Conservation (phyloP, 2,797 vertebrate species). For the Tamandua tetradactyla region DNA sequence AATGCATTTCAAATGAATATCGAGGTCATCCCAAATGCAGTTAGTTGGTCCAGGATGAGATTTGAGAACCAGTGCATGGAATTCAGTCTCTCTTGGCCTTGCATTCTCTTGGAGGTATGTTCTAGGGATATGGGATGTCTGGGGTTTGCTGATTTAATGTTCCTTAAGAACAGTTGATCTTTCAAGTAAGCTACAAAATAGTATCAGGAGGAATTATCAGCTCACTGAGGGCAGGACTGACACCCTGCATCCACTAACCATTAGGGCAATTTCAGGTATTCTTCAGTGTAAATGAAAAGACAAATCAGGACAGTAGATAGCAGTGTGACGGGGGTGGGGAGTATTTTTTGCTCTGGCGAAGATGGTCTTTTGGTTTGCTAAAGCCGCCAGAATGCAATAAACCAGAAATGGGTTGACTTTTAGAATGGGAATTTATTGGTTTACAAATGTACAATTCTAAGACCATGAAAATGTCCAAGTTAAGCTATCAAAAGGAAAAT, state of each 20-base stretch:
- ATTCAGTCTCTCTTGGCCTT: not conserved
- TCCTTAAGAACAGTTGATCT: not conserved
- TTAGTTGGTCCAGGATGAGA: not conserved
- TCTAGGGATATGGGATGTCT: not conserved
- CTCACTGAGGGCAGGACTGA: not conserved
- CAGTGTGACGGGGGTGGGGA: not conserved
- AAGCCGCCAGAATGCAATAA: too few relatives aligned
- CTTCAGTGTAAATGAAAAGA: not conserved
- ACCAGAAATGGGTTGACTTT: too few relatives aligned
- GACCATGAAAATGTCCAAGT: too few relatives aligned
- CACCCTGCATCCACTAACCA: too few relatives aligned
- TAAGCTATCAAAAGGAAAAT: too few relatives aligned
- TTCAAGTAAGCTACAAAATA: not conserved
- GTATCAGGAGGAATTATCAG: not conserved
- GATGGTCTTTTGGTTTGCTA: too few relatives aligned
- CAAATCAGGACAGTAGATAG: not conserved
- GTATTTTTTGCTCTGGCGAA: too few relatives aligned
- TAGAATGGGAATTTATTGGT: too few relatives aligned
- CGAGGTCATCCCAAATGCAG: not conserved
- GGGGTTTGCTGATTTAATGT: not conserved
- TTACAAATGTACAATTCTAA: too few relatives aligned
- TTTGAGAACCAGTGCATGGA: not conserved
- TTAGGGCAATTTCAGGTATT: not conserved
- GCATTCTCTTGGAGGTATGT: not conserved
- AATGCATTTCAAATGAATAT: not conserved